Base-by-base conservation (phyloP, 2,797 vertebrate species). In the Ctenopoma kingsleyae region DNA sequence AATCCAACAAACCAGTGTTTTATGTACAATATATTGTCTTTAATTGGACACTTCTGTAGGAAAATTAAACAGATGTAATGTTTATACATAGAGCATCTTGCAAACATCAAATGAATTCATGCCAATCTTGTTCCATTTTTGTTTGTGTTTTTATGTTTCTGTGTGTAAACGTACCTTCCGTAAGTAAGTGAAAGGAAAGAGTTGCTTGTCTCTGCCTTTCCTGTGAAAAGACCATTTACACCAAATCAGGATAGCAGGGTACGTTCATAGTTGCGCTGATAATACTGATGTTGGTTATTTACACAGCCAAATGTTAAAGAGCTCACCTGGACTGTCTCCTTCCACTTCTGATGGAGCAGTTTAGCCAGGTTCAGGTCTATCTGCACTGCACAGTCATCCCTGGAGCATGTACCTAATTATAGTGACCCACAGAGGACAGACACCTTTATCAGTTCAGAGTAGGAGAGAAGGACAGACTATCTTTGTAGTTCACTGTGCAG, bases 321-420 rank as follows among this genome's bases (percentile, higher is more conserved):
- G 92, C 94, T 90, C 76, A 98, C 98, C 95, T 97, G 94, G 71
- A 99, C 94, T 71, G 96, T 97, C 81, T 97, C 96, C 90, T 98
- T 99, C 98, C 98, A 99, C 89, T 97, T 98, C 82, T 97, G 96
- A 91, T 99, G 96, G 63, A 99, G 95, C 80, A 96, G 92, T 92
- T 95, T 97, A 71, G 98, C 97, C 87, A 98, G 88, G 83, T 93
- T 96, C 81, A 99, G 91, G 89, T 99, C 98, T 93, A 99, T 98
- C 76, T 95, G 94, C 76, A 99, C 96, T 32, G 94, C 89, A 87
- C 94, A 98, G 83, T 99, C 97, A 64, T 99, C 97, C 74, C 90
- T 60, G 46, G 95, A 96, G 81, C 97, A 93, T 4, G 91, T 89
- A 23, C 92, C 98, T 95, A 63, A 76, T 78, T 16, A 74, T 53